Base-by-base conservation (phyloP, 2,113 vertebrate species). In the Aegithalos caudatus region DNA sequence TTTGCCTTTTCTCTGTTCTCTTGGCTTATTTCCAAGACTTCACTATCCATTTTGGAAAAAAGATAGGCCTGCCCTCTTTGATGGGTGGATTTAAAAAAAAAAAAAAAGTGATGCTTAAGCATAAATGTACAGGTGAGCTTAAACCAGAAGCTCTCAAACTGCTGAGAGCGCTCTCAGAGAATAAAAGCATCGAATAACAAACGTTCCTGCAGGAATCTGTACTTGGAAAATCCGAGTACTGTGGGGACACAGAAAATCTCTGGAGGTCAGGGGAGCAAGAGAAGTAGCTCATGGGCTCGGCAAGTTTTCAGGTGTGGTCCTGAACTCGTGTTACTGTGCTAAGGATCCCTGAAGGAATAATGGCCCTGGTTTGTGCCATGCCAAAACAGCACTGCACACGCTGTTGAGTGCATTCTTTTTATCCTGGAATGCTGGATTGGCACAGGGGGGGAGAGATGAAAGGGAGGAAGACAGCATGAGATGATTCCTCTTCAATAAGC, bases 321-420 rank as follows among this genome's bases (percentile, higher is more conserved):
- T 69, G 42, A 37, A 3, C 37, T 8, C 0, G 0, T 19, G 10
- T 47, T 10, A 2, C 10, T 13, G 3, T 3, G 12, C 42, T 11
- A 0, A 4, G 47, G 21, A 21, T 31, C 2, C 66, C 23, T 45
- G 0, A 24, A 58, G 38, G 25, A 54, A 2, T 10, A 9, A 38
- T 15, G 40, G 5, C 29, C 18, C 65, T 14, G 6, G 5, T n/a
- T 13, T 44, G 25, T 35, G n/a, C 35, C 14, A 0, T 37, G 7
- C 27, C 37, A 37, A 6, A 38, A 4, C 8, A 27, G 25, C 1
- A 0, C 19, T 69, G 28, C 5, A 9, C 28, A 21, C 57, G n/a
- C 33, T 78, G 14, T 27, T 19, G 37, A 53, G n/a, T 37, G 5
- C n/a, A 8, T 15, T 17, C 11, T 67, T 76, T 74, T 72, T 25